A percentile compares a stretch with the other conserved stretches of the same genome.
Conservation (phyloP, 1,140 invertebrate genomes). For the Musca vetustissima region DNA sequence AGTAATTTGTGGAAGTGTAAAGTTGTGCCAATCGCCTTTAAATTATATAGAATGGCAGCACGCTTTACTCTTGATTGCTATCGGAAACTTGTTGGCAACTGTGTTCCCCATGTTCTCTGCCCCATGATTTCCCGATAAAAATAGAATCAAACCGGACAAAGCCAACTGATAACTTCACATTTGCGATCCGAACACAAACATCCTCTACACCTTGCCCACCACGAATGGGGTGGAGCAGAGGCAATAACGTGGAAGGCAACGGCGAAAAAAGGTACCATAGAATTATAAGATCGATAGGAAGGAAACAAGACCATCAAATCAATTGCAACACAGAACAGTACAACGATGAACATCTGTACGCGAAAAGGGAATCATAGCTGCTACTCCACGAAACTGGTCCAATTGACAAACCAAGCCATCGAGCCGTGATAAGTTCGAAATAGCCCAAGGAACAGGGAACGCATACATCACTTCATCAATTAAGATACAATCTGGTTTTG, state of each 20-base stretch:
- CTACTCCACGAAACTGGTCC: background rate
- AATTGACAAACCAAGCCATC: slow-evolving; percentile 12
- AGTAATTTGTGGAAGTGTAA: slow-evolving; percentile 17
- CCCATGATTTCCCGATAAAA: slow-evolving; percentile 12
- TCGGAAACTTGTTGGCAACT: slow-evolving; percentile 20
- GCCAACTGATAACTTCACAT: background rate
- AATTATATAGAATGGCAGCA: slow-evolving; percentile 20
- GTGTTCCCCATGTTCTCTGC: slow-evolving; percentile 2
- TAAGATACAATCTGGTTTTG: slow-evolving; percentile 19
- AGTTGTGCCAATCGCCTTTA: slow-evolving; percentile 20
- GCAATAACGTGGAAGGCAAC: too few relatives aligned
- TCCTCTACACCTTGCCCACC: background rate
- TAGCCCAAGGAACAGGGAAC: background rate
- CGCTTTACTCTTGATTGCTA: slow-evolving; percentile 8
- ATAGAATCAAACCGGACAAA: slow-evolving; percentile 11
- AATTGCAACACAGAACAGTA: slow-evolving; percentile 1
- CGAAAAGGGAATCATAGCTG: background rate
- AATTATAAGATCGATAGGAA: slow-evolving; percentile 21
- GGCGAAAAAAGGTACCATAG: background rate
- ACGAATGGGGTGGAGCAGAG: background rate
- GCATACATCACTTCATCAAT: slow-evolving; percentile 7
- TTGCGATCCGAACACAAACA: too few relatives aligned
- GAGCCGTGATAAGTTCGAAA: background rate
- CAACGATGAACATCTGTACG: background rate
- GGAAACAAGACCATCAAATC: slow-evolving; percentile 20